Evolutionary conservation across 2,888 invertebrate species (phyloP).

Genomic region (Trichogramma dendrolimi): DNA sequence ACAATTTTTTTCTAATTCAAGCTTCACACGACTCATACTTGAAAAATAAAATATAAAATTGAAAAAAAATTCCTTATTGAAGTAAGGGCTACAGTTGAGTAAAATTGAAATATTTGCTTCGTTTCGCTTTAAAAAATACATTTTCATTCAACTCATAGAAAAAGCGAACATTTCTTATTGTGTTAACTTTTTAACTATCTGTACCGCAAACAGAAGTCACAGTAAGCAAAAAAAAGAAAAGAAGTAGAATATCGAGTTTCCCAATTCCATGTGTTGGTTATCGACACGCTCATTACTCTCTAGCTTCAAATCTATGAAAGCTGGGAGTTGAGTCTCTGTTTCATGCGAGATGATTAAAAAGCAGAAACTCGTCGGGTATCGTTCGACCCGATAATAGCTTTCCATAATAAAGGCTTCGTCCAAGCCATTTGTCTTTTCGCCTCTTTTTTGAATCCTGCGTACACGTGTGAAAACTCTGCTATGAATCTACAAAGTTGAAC

Average conservation of each 20-base stretch:
- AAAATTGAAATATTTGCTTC: no score
- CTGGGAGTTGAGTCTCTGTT: conserved; percentile 4
- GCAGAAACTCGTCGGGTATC: neutral
- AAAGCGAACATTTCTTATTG: no score
- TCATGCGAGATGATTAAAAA: conserved; percentile 15
- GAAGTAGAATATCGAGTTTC: conserved; percentile 17
- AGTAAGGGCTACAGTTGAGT: no score
- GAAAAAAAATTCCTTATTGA: no score
- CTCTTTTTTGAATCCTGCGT: neutral
- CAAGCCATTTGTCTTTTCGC: neutral
- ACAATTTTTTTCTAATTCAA: no score
- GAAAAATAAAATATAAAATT: no score
- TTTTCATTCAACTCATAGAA: no score
- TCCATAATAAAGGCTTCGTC: neutral
- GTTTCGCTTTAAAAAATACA: no score
- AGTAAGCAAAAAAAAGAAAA: neutral
- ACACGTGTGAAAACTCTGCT: neutral
- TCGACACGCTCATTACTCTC: conserved; percentile 22
- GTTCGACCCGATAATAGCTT: conserved; percentile 12
- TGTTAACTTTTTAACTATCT: no score
- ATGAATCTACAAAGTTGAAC: no score
- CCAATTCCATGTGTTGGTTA: conserved; percentile 9
- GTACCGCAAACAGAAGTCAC: no score
- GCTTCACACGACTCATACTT: no score
- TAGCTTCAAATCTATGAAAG: neutral